phyloP scores from a whole-genome alignment of 2,113 vertebrate genomes.

The Origma solitaria region DNA sequence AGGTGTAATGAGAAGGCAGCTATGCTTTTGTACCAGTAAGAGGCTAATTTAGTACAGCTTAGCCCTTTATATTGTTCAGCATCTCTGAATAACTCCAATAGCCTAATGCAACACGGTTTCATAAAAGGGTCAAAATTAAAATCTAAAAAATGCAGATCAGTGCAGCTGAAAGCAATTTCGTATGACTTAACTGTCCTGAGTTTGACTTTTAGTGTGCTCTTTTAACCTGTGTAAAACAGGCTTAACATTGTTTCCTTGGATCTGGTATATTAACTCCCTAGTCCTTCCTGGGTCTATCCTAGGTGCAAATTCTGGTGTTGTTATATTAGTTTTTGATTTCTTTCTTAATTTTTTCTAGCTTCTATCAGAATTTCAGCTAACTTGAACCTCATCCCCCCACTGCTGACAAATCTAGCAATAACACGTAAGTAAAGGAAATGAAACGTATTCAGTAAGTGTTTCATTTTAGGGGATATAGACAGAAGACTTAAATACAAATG shows the following conservation, averaged over 20 bases:
- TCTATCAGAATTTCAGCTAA: neutral
- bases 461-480: neutral
- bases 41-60: neutral
- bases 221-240: neutral
- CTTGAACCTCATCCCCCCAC: constrained; percentile 25
- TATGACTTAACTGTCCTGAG: neutral
- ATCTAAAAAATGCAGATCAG: neutral
- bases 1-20: neutral
- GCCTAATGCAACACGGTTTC: neutral
- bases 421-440: constrained; percentile 29
- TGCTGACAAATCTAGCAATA: constrained; percentile 25
- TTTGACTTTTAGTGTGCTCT: neutral
- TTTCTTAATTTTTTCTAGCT: neutral
- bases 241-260: neutral
- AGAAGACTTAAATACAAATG: neutral
- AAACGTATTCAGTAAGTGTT: neutral
- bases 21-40: neutral
- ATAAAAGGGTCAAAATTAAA: neutral
- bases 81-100: neutral
- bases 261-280: neutral
- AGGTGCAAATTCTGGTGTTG: neutral
- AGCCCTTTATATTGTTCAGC: neutral
- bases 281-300: neutral
- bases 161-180: neutral
- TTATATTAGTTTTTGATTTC: neutral